phyloP scores from a whole-genome alignment of 2,113 vertebrate genomes.

The Colaptes auratus region DNA sequence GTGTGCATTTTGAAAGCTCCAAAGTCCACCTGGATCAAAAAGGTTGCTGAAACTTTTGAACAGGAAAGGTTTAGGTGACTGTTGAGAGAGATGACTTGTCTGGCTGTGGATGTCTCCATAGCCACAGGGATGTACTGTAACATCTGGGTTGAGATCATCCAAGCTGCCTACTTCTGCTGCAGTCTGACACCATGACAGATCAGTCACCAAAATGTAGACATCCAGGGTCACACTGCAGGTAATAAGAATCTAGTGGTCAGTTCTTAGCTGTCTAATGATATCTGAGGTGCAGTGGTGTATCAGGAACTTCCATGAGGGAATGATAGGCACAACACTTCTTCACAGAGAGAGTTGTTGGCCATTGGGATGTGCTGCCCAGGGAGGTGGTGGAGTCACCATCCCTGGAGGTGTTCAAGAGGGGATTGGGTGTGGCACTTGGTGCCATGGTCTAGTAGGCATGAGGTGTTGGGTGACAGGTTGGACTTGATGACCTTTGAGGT shows the following conservation, averaged over 20 bases:
- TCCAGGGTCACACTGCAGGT: not conserved
- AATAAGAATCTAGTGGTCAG: not conserved
- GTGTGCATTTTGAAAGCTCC: not conserved
- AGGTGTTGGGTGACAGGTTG: too few species aligned
- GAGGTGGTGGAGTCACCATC: too few species aligned
- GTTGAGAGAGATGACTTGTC: not conserved
- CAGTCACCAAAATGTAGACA: not conserved
- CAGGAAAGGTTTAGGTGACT: not conserved
- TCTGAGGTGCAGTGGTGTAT: not conserved
- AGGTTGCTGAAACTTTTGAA: not conserved
- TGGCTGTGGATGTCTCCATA: not conserved
- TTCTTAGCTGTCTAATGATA: not conserved
- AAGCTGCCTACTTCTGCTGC: not conserved
- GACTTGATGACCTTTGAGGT: too few species aligned
- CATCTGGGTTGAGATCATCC: not conserved
- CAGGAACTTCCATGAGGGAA: not conserved
- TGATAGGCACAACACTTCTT: too few species aligned
- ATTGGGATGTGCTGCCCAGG: too few species aligned
- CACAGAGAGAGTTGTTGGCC: too few species aligned
- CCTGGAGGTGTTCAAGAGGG: too few species aligned
- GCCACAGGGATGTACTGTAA: not conserved
- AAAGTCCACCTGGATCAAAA: not conserved
- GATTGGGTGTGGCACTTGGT: too few species aligned
- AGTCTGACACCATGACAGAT: not conserved
- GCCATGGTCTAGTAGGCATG: too few species aligned